Conservation (phyloP, 2,113 vertebrate genomes). For the Pterocles gutturalis region DNA sequence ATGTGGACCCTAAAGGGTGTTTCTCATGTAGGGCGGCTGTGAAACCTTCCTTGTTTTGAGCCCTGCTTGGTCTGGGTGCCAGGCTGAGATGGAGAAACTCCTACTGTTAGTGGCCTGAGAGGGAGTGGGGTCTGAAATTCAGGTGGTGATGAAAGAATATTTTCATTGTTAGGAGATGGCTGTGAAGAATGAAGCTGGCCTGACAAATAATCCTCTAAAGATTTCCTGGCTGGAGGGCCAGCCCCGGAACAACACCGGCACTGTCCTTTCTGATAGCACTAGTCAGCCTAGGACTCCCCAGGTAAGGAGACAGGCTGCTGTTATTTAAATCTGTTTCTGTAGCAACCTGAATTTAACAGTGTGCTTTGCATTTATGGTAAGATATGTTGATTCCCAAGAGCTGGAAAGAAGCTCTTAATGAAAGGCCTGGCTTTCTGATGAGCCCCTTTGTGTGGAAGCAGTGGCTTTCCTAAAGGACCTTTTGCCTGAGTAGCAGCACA, state of each 20-base stretch:
- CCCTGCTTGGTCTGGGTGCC: neutral
- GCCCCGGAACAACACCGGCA: conserved; percentile 63
- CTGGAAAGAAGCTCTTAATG: neutral
- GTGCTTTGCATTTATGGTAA: neutral
- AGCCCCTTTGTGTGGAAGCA: neutral
- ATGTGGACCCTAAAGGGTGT: neutral
- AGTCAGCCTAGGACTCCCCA: conserved; percentile 69
- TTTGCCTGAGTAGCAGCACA: neutral
- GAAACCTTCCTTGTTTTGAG: neutral
- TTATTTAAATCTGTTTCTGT: neutral
- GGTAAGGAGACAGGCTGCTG: conserved; percentile 74
- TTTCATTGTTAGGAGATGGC: conserved; percentile 87
- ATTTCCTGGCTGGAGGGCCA: conserved; percentile 92
- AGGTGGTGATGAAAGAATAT: neutral
- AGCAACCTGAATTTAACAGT: neutral
- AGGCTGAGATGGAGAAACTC: neutral
- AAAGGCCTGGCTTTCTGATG: neutral
- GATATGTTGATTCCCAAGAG: neutral
- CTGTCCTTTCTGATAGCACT: neutral
- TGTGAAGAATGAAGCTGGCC: conserved; percentile 89
- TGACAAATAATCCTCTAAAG: conserved; percentile 89
- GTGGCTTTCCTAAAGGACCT: neutral
- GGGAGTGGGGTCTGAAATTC: neutral
- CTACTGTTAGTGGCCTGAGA: neutral
- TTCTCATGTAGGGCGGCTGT: neutral